Conservation (phyloP, 2,113 vertebrate genomes). For the Desmodus rotundus region DNA sequence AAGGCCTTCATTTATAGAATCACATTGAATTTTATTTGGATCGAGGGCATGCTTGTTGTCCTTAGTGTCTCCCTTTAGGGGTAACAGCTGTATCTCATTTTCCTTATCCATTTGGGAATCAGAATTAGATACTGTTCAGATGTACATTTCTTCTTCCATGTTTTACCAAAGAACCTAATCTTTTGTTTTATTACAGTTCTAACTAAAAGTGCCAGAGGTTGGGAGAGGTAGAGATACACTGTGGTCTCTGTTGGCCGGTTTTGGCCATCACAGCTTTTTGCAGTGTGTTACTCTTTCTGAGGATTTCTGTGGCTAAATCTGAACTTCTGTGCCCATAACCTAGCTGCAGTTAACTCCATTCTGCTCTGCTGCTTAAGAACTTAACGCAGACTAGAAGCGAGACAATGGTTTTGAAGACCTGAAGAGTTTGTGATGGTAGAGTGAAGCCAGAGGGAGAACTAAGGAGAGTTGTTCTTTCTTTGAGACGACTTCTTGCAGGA, state of each 20-base stretch:
- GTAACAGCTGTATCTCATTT: background rate
- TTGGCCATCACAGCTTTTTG: background rate
- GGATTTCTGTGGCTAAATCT: background rate
- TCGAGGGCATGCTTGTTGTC: background rate
- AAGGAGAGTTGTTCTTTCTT: background rate
- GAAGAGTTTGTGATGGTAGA: background rate
- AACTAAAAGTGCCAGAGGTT: background rate
- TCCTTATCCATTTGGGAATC: background rate
- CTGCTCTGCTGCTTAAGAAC: background rate
- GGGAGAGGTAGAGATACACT: background rate
- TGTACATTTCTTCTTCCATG: background rate
- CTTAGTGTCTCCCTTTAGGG: background rate
- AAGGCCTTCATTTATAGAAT: background rate
- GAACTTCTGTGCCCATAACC: background rate
- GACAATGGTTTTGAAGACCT: background rate
- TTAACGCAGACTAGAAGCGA: background rate
- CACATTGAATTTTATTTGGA: background rate
- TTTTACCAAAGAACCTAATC: background rate
- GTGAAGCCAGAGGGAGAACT: background rate
- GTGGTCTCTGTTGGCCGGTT: background rate
- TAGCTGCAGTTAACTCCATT: background rate
- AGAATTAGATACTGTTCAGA: slow-evolving; percentile 1
- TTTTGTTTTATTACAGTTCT: background rate
- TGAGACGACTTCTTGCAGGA: background rate
- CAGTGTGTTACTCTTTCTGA: background rate